A percentile compares a stretch with the other conserved stretches of the same genome.
phyloP scores from a whole-genome alignment of 2,797 vertebrate genomes.

The Furcifer pardalis region DNA sequence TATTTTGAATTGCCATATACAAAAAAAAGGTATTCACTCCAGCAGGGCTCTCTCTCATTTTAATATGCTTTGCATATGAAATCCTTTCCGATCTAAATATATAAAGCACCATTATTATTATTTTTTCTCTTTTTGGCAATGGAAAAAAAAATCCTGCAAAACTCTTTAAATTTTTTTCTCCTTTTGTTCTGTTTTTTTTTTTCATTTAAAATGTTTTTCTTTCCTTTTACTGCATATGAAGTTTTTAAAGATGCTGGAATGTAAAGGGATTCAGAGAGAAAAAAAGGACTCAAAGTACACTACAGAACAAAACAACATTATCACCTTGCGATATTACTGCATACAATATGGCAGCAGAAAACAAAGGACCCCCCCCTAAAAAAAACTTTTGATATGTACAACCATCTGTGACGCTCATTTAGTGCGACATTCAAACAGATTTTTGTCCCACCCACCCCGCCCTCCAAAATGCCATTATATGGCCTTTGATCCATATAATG shows the following conservation, averaged over 20 bases:
- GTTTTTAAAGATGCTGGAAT: constrained; percentile 92
- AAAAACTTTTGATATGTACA: constrained; percentile 94
- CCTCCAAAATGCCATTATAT: constrained; percentile 88
- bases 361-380: constrained; percentile 73
- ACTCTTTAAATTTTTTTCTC: constrained; percentile 78
- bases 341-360: constrained; percentile 98
- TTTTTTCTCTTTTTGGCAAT: constrained; percentile 99
- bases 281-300: constrained; percentile 92
- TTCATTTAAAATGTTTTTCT: constrained; percentile 39
- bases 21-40: constrained; percentile 98
- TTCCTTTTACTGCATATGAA: constrained; percentile 98
- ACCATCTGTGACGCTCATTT: constrained; percentile 89
- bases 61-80: constrained; percentile 99
- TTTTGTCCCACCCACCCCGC: constrained; percentile 63
- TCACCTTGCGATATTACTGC: constrained; percentile 95
- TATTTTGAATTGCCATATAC: constrained; percentile 99
- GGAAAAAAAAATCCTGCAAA: constrained; percentile 98
- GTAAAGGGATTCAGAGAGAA: constrained; percentile 90
- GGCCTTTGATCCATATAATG: constrained; percentile 90
- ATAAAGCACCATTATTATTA: constrained; percentile 93
- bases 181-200: constrained; percentile 73
- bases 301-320: constrained; percentile 98
- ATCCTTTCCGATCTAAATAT: constrained; percentile 99
- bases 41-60: constrained; percentile 95
- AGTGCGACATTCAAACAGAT: constrained; percentile 86